Evolutionary conservation across 2,888 invertebrate genomes (phyloP), one percentile per base, ranked within the genome.

Genomic region (Silvanus unidentatus): DNA sequence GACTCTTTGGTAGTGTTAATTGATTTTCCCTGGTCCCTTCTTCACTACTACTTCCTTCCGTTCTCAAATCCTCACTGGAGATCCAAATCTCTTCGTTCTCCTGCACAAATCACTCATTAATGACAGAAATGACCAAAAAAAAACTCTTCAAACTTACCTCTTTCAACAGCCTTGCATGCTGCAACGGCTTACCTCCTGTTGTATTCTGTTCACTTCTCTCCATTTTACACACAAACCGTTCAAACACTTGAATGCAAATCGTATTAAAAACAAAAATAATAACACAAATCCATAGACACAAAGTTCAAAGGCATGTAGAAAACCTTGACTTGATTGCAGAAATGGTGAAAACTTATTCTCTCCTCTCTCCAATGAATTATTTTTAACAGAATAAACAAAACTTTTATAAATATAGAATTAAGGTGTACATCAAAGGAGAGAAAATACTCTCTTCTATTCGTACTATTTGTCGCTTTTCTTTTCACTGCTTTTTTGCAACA

Each of bases 1-100:
- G 36, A 12, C 28, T 39, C 2, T 10, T 11, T 12, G 36, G 2
- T 28, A 36, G 6, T 10, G 4, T n/a, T n/a, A 12, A 32, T 8
- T n/a, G n/a, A 12, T 32, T 32, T 12, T 4, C 11, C 5, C 27
- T 45, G 22, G 59, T 59, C 34, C 67, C 69, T 35, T 73, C 73
- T 44, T 68, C 69, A 36, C 73, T 72, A 45, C 73, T 73, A 48
- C 73, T 74, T 16, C 73, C 73, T 46, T 74, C 74, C 9, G 73
- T 73, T 47, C 66, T 68, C n/a, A 74, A 54, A 52, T 74, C 73
- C 56, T 74, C 73, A n/a, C 71, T 72, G 2, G 73, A 74, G 42
- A 74, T 74, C 73, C 73, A 74, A 32, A 67, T 59, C 32, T 72
- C 72, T 39, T 74, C 73, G 35, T 73, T 72, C 42, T 72, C 72